Conservation (phyloP, 2,113 vertebrate genomes). For the Rhombomys opimus region DNA sequence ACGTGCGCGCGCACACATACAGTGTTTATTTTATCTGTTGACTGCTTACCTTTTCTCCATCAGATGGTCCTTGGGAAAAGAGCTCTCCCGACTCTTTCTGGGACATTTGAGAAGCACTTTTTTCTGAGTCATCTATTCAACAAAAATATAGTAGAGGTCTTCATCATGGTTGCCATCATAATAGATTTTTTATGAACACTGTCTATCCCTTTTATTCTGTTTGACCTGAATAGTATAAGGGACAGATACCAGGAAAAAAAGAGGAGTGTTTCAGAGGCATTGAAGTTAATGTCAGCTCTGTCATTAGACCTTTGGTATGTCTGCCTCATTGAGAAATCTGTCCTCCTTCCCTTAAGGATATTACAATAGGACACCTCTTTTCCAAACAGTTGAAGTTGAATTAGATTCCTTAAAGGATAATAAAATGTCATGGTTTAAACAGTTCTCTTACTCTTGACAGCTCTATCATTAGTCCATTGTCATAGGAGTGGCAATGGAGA, state of each 20-base stretch:
- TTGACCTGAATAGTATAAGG: constrained; percentile 17
- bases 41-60: not conserved
- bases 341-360: not conserved
- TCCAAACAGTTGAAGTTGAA: constrained; percentile 45
- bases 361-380: not conserved
- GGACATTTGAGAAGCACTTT: not conserved
- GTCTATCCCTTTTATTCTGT: not conserved
- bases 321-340: constrained; percentile 17
- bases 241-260: not conserved
- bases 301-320: not conserved
- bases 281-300: constrained; percentile 38
- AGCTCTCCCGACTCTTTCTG: not conserved
- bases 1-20: not conserved
- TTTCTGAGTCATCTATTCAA: not conserved
- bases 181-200: not conserved
- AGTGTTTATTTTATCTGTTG: not conserved
- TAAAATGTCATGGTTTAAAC: constrained; percentile 62
- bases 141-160: not conserved
- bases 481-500: not conserved
- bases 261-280: constrained; percentile 53
- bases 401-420: constrained; percentile 59
- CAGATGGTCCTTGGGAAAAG: not conserved
- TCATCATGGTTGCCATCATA: not conserved
- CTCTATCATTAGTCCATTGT: constrained; percentile 44
- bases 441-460: constrained; percentile 40